phyloP scores from a whole-genome alignment of 2,113 vertebrate species.

The Chaetodon trifascialis region DNA sequence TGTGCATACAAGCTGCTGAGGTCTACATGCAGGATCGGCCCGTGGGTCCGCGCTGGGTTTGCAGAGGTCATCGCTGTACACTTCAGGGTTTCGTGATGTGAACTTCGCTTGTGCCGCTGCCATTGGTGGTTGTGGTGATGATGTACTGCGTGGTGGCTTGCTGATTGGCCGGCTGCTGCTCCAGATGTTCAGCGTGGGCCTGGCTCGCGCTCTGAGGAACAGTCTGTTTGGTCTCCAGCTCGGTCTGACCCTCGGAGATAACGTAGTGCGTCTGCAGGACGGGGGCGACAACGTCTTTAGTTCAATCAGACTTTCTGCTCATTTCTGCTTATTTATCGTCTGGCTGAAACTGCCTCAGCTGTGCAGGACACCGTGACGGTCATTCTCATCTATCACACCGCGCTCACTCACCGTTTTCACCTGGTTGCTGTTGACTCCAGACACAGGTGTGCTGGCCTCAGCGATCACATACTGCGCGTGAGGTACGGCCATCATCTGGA shows the following conservation, averaged over 20 bases:
- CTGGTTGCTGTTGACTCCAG: conserved; percentile 89
- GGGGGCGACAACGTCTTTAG: background rate
- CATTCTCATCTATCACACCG: background rate
- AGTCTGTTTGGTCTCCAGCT: conserved; percentile 90
- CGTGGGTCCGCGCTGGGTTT: background rate
- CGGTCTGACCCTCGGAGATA: conserved; percentile 94
- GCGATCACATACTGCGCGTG: conserved; percentile 96
- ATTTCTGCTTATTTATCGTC: background rate
- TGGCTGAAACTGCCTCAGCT: no score
- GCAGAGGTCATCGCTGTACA: background rate
- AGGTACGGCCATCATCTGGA: conserved; percentile 98
- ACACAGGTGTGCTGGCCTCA: conserved; percentile 90
- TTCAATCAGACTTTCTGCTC: background rate
- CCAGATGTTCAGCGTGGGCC: conserved; percentile 85
- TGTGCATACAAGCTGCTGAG: conserved; percentile 52
- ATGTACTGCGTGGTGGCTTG: conserved; percentile 94
- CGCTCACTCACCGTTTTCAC: conserved; percentile 91
- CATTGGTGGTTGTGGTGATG: conserved; percentile 93
- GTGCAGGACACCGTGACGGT: no score
- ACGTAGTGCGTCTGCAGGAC: conserved; percentile 92
- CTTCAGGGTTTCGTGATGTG: conserved; percentile 92
- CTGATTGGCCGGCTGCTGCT: conserved; percentile 83
- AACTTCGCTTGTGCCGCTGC: conserved; percentile 87
- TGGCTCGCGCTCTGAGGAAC: conserved; percentile 79
- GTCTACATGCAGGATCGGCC: conserved; percentile 53